Percentiles rank a stretch among this genome's conserved stretches.
phyloP scores from a whole-genome alignment of 1,140 invertebrate species.

The Drosophila nannoptera region DNA sequence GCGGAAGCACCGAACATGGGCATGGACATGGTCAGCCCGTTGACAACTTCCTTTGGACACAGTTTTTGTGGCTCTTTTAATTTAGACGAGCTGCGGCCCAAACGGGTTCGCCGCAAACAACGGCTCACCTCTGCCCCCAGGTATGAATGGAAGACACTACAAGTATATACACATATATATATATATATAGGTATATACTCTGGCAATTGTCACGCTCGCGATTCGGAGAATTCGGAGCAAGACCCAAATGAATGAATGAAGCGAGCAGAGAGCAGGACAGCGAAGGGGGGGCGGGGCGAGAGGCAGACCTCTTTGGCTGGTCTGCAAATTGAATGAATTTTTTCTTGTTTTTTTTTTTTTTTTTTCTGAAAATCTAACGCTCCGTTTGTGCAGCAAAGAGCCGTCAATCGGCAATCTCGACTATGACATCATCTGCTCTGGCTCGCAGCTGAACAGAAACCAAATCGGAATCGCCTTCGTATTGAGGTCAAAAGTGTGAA shows the following conservation, averaged over 20 bases:
- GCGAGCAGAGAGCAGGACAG: too few relatives aligned
- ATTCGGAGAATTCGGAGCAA: constrained; percentile 26
- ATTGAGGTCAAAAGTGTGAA: constrained; percentile 74
- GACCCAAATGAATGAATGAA: constrained; percentile 26
- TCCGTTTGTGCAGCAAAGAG: constrained; percentile 3
- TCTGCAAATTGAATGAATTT: constrained; percentile 32
- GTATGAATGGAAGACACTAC: constrained; percentile 56
- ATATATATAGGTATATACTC: constrained; percentile 29
- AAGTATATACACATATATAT: too few relatives aligned
- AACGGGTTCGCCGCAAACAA: constrained; percentile 47
- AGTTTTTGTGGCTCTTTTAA: constrained; percentile 37
- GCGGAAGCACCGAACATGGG: constrained; percentile 32
- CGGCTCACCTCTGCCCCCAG: constrained; percentile 21
- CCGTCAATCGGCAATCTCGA: constrained; percentile 11
- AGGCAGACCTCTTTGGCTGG: background rate
- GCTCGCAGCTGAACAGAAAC: constrained; percentile 43
- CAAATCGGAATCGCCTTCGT: constrained; percentile 49
- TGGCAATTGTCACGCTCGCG: constrained; percentile 39
- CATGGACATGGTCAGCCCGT: constrained; percentile 25
- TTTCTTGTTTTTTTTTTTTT: too few relatives aligned
- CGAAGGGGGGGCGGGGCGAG: too few relatives aligned
- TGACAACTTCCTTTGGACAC: constrained; percentile 67
- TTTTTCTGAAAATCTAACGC: constrained; percentile 39
- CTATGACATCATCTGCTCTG: constrained; percentile 60
- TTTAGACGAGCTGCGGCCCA: constrained; percentile 26